These are phyloP conservation scores for Drosophila teissieri DNA, from an alignment of 1,140 invertebrate species.

Conservation along the genomic window DNA sequence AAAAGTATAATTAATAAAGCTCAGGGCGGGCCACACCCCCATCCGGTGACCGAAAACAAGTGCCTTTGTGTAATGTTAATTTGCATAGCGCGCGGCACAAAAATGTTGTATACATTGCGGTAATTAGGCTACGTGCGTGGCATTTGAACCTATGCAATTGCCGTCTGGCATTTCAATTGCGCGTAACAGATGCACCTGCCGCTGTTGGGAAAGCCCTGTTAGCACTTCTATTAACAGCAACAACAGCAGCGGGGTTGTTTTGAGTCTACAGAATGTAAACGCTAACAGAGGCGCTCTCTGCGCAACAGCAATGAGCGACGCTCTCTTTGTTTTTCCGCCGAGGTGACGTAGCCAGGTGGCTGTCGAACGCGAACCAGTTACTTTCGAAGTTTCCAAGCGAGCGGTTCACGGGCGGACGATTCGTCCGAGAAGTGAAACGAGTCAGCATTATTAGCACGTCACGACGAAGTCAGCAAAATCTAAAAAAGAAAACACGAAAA, in stretches of 20 bases:
- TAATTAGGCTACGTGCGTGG: constrained; percentile 77
- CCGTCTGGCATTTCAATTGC: constrained; percentile 47
- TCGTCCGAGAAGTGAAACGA: not conserved
- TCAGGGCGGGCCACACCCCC: constrained; percentile 9
- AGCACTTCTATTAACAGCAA: constrained; percentile 26
- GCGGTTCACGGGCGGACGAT: constrained; percentile 51
- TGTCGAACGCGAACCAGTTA: constrained; percentile 74
- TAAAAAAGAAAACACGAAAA: constrained; percentile 36
- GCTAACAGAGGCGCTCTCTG: constrained; percentile 41
- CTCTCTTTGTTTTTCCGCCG: constrained; percentile 20
- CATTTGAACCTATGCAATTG: constrained; percentile 67
- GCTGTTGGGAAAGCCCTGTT: constrained; percentile 48
- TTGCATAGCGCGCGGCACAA: constrained; percentile 69
- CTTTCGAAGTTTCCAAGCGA: constrained; percentile 67
- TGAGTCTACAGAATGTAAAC: constrained; percentile 38
- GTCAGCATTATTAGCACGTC: constrained; percentile 4
- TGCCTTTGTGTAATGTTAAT: constrained; percentile 63
- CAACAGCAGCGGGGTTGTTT: constrained; percentile 56
- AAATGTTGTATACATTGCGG: constrained; percentile 79
- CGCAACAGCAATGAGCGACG: constrained; percentile 8
- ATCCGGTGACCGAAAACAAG: constrained; percentile 38
- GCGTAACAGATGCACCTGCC: constrained; percentile 41
- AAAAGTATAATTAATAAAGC: constrained; percentile 52
- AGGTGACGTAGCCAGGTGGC: constrained; percentile 72
- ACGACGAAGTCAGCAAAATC: constrained; percentile 38